These are phyloP conservation scores for Muraenolepis orangiensis DNA, from an alignment of 2,797 vertebrate species.

Conservation along the genomic window DNA sequence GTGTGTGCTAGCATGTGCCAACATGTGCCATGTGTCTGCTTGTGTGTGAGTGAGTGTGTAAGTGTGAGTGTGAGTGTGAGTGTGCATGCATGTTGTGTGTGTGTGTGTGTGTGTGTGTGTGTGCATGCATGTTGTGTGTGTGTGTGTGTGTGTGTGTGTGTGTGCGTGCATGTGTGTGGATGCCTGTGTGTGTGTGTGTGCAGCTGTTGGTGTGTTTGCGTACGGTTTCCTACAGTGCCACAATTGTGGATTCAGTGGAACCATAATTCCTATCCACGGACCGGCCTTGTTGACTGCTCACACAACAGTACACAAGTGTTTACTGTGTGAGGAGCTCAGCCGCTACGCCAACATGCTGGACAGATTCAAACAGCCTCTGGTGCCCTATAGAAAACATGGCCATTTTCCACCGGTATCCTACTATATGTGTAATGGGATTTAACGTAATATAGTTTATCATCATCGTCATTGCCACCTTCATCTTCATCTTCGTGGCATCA, in stretches of 20 bases:
- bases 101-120: conserved; percentile 1
- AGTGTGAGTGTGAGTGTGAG: not conserved
- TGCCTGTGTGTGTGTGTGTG: not conserved
- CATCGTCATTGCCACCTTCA: conserved; percentile 23
- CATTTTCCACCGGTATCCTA: not conserved
- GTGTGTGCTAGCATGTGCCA: conserved; percentile 22
- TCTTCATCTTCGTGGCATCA: not conserved
- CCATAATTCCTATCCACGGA: no score
- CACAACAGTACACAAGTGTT: not conserved
- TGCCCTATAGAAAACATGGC: no score
- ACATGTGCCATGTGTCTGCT: no score
- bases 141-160: not conserved
- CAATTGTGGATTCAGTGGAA: no score
- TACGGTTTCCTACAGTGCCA: not conserved
- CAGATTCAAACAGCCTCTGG: no score
- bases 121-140: not conserved
- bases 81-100: not conserved
- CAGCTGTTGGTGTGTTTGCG: not conserved
- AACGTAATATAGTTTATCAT: conserved; percentile 23
- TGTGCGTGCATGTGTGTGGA: not conserved
- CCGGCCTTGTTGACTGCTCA: no score
- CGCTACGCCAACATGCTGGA: not conserved
- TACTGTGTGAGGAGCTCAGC: not conserved
- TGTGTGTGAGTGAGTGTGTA: conserved; percentile 18
- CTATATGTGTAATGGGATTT: conserved; percentile 2